Evolutionary conservation across 2,113 vertebrate species (phyloP), one percentile per base, ranked within the genome.

Genomic region (Toxotes chatareus): DNA sequence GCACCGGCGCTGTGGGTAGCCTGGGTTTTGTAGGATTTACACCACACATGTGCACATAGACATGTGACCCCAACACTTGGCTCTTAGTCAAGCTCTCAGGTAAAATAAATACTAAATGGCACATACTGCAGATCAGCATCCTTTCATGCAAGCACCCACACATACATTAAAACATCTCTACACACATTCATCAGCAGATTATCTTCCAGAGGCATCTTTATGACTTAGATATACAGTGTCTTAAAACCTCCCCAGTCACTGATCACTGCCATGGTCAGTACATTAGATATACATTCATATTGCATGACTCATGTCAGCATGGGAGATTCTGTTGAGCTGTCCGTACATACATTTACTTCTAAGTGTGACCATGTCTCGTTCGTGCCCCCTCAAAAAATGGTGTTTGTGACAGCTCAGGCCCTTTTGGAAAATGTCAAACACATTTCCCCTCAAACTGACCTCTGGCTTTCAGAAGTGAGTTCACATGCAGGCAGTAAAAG

Each of bases 361-460:
- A 34, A 71, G 56, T 19, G 38, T 21, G 44, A 42, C 49, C 23
- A 4, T 34, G 5, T 64, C 36, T 53, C 1, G 0, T 12, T 6
- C 6, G 11, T 3, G 6, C 34, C 8, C 14, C 34, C 8, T 10
- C 9, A 4, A 27, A 21, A 49, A 47, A n/a, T 4, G 5, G 5
- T 51, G 0, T 76, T 4, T 31, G 5, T 79, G 70, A 83, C 63
- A 60, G 62, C 72, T 75, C 40, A 49, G 42, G 51, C 27, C 55
- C 27, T 59, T 67, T 74, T 17, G 23, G 55, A 81, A 79, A 87
- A 91, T 79, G 72, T 79, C 76, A 69, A 86, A 89, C 86, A 86
- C 72, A 66, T 85, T 76, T 86, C 71, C 36, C 71, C 80, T 79
- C 32, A 23, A 57, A 32, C 44, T 78, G 86, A 92, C 90, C 87